phyloP scores from a whole-genome alignment of 2,113 vertebrate genomes.

The Siphamia tubifer region DNA sequence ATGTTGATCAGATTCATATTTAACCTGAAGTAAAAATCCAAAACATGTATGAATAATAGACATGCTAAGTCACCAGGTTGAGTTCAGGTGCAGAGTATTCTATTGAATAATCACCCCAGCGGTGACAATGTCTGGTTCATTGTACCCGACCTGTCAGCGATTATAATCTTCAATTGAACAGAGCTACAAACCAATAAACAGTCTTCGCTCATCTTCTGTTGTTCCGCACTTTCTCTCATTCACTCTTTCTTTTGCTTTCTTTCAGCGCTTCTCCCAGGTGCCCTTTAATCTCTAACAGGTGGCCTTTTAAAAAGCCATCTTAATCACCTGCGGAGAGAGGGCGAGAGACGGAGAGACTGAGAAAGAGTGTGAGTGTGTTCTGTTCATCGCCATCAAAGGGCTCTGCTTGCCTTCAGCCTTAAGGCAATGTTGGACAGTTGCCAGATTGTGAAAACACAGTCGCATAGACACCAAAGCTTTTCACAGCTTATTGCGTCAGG shows the following conservation, averaged over 20 bases:
- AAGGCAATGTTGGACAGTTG: slow-evolving; percentile 60
- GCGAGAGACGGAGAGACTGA: neutral
- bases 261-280: slow-evolving; percentile 70
- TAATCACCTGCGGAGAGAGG: slow-evolving; percentile 69
- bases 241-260: slow-evolving; percentile 32
- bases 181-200: slow-evolving; percentile 13
- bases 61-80: too few relatives aligned
- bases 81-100: neutral
- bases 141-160: slow-evolving; percentile 16
- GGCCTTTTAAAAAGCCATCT: slow-evolving; percentile 80
- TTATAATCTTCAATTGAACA: slow-evolving; percentile 14
- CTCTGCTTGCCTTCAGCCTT: slow-evolving; percentile 51
- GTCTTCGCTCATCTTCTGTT: slow-evolving; percentile 11
- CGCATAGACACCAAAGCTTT: slow-evolving; percentile 41
- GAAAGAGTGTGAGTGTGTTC: neutral
- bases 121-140: neutral
- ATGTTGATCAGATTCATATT: too few relatives aligned
- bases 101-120: neutral
- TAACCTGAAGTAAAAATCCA: too few relatives aligned
- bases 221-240: slow-evolving; percentile 13
- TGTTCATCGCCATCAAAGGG: slow-evolving; percentile 61
- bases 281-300: slow-evolving; percentile 83
- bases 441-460: slow-evolving; percentile 63
- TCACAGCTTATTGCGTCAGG: slow-evolving; percentile 60
- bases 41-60: too few relatives aligned